Evolutionary conservation across 2,797 vertebrate species (phyloP).

Genomic region (Hephaestus fuliginosus): DNA sequence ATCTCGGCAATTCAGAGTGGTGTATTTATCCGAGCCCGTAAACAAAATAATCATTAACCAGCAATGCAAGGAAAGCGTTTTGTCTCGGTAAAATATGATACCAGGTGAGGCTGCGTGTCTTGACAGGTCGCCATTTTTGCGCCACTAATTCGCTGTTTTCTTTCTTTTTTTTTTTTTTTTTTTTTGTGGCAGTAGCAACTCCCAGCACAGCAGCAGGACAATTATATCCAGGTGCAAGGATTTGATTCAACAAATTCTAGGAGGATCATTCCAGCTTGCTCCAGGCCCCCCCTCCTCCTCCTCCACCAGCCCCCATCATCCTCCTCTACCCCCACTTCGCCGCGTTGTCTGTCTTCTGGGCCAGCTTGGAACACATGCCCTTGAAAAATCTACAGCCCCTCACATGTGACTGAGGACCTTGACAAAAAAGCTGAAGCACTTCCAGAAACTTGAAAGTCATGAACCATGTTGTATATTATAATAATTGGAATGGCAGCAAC

Average conservation of each 20-base stretch:
- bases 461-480: conserved; percentile 85
- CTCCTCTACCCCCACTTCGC: conserved; percentile 65
- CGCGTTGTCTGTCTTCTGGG: conserved; percentile 86
- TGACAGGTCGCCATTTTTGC: conserved; percentile 94
- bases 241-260: conserved; percentile 99
- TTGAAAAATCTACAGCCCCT: conserved; percentile 86
- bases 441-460: conserved; percentile 89
- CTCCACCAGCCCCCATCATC: conserved; percentile 56
- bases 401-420: conserved; percentile 85
- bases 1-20: conserved; percentile 42
- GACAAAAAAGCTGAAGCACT: conserved; percentile 86
- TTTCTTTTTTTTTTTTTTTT: conserved; percentile 82
- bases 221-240: conserved; percentile 99
- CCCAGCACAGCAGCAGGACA: conserved; percentile 96
- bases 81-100: conserved; percentile 89
- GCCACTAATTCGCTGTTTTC: conserved; percentile 92
- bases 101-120: conserved; percentile 92
- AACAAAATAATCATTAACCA: conserved; percentile 74
- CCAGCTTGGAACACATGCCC: conserved; percentile 92
- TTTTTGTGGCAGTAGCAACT: conserved; percentile 92
- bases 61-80: conserved; percentile 84
- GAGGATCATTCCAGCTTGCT: conserved; percentile 91
- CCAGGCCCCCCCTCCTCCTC: conserved; percentile 67
- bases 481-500: conserved; percentile 87
- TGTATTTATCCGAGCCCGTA: conserved; percentile 55